Conservation (phyloP, 2,888 invertebrate species). For the Cataglyphis cursor region DNA sequence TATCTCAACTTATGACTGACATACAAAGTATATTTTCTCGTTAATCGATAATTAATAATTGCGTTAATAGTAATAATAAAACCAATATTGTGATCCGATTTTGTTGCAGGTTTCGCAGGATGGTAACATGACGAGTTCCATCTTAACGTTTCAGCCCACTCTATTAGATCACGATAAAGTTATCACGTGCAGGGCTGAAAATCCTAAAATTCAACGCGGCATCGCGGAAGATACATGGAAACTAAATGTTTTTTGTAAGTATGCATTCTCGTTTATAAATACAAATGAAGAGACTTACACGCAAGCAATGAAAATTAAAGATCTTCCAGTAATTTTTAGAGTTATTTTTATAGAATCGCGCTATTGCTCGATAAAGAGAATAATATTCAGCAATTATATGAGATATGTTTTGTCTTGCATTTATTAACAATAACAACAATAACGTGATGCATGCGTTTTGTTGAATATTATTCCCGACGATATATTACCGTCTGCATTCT, state of each 20-base stretch:
- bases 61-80: slow-evolving; percentile 6
- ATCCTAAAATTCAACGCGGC: slow-evolving; percentile 91
- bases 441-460: slow-evolving; percentile 4
- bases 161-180: slow-evolving; percentile 93
- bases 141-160: slow-evolving; percentile 92
- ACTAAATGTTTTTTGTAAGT: slow-evolving; percentile 95
- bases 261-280: not conserved
- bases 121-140: slow-evolving; percentile 93
- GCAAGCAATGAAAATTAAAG: not conserved
- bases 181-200: slow-evolving; percentile 94
- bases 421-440: not conserved
- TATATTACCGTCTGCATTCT: slow-evolving; percentile 24
- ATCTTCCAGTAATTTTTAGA: not conserved
- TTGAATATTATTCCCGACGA: slow-evolving; percentile 18
- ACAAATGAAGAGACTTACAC: not conserved
- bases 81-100: slow-evolving; percentile 12
- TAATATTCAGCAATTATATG: not conserved
- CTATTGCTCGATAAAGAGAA: not conserved
- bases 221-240: slow-evolving; percentile 93
- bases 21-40: slow-evolving; percentile 11
- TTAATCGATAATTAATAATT: slow-evolving; percentile 14
- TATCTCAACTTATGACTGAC: not conserved
- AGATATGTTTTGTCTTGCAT: not conserved
- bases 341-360: not conserved
- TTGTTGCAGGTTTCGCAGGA: slow-evolving; percentile 91